Conservation (phyloP, 92 coral and sea anemone genomes). For the Galaxea fascicularis region DNA sequence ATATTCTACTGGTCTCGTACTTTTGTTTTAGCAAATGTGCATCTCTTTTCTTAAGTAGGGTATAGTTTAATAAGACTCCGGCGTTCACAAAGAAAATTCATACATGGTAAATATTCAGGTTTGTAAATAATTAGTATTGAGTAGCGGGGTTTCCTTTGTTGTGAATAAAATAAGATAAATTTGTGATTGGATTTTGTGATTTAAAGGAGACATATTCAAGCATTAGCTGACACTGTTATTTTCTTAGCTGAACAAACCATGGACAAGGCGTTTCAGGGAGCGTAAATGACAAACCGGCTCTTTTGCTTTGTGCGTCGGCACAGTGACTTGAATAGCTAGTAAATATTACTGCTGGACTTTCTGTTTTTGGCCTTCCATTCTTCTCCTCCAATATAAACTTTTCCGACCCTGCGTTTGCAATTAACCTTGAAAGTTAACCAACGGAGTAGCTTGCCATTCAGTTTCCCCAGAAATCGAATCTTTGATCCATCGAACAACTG, state of each 20-base stretch:
- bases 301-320: conserved; percentile 17
- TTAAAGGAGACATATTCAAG: neutral
- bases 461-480: conserved; percentile 5
- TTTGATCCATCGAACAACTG: conserved; percentile 8
- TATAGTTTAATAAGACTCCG: neutral
- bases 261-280: neutral
- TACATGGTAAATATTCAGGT: neutral
- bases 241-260: neutral
- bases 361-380: neutral
- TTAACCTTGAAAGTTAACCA: neutral
- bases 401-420: neutral
- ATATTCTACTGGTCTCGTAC: neutral
- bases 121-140: neutral
- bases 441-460: neutral
- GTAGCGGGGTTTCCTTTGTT: neutral
- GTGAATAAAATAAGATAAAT: neutral
- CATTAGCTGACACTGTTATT: neutral
- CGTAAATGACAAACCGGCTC: neutral
- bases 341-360: neutral
- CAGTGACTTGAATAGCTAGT: neutral
- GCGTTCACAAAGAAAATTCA: neutral
- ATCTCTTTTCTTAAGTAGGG: neutral
- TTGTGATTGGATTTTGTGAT: no score
- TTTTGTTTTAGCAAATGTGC: neutral
- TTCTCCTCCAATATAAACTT: neutral